Percentiles rank a stretch among this genome's conserved stretches.
These are phyloP conservation scores for Pyxicephalus adspersus DNA, from an alignment of 2,113 vertebrate species.

Conservation along the genomic window DNA sequence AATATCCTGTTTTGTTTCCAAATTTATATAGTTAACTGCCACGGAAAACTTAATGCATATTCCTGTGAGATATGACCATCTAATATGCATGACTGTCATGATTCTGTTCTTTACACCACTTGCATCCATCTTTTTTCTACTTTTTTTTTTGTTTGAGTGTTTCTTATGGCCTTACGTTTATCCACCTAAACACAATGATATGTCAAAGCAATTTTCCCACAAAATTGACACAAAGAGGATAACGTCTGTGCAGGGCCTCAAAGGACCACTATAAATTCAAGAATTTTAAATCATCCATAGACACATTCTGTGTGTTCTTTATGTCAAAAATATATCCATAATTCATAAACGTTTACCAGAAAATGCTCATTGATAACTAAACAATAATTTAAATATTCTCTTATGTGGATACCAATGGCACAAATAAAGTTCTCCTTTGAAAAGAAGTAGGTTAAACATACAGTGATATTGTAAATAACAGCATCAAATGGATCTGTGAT, in stretches of 20 bases:
- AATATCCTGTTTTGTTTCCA: too few species aligned
- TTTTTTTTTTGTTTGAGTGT: constrained; percentile 4
- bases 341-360: constrained; percentile 12
- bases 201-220: constrained; percentile 37
- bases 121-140: neutral
- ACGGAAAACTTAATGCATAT: too few species aligned
- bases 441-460: too few species aligned
- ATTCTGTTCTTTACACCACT: neutral
- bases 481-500: too few species aligned
- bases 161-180: neutral
- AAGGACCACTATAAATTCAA: constrained; percentile 2
- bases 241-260: constrained; percentile 28
- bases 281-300: neutral
- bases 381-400: constrained; percentile 20
- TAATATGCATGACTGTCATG: constrained; percentile 1
- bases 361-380: constrained; percentile 44
- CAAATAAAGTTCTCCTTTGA: neutral
- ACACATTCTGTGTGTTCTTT: neutral
- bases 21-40: too few species aligned
- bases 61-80: too few species aligned
- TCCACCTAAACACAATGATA: constrained; percentile 17
- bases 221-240: constrained; percentile 33
- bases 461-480: too few species aligned
- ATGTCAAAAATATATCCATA: constrained; percentile 33
- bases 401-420: neutral